Evolutionary conservation across 2,113 vertebrate species (phyloP).

Genomic region (Cololabis saira): DNA sequence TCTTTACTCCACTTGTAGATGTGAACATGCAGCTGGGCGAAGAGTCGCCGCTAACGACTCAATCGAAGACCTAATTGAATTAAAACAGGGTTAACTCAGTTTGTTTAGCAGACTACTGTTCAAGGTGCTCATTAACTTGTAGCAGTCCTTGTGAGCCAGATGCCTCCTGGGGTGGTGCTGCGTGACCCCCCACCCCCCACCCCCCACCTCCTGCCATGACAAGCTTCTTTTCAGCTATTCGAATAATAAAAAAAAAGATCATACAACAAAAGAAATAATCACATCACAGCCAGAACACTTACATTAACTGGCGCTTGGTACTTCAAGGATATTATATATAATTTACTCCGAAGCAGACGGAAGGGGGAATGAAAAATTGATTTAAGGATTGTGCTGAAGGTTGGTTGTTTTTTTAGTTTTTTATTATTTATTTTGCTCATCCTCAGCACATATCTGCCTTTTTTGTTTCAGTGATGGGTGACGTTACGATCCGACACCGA

Average conservation of each 20-base stretch:
- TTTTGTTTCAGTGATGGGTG: slow-evolving; percentile 38
- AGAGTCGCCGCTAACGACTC: slow-evolving; percentile 17
- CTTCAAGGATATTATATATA: slow-evolving; percentile 71
- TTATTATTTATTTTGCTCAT: slow-evolving; percentile 22
- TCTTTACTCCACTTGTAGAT: neutral
- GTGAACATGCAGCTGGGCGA: slow-evolving; percentile 2
- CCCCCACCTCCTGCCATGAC: slow-evolving; percentile 11
- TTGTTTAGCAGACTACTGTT: slow-evolving; percentile 57
- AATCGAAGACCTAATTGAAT: slow-evolving; percentile 52
- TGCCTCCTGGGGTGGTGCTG: slow-evolving; percentile 30
- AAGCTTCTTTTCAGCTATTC: slow-evolving; percentile 49
- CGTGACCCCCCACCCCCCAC: slow-evolving; percentile 14
- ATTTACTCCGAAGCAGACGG: slow-evolving; percentile 59
- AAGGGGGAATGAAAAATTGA: slow-evolving; percentile 61
- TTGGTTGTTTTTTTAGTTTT: slow-evolving; percentile 7
- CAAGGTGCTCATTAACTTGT: slow-evolving; percentile 59
- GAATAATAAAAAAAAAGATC: slow-evolving; percentile 60
- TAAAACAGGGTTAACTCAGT: slow-evolving; percentile 60
- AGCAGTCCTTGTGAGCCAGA: slow-evolving; percentile 17
- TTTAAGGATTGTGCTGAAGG: slow-evolving; percentile 40
- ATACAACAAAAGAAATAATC: slow-evolving; percentile 48
- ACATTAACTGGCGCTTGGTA: slow-evolving; percentile 56
- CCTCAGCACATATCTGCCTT: slow-evolving; percentile 44
- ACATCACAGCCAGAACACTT: slow-evolving; percentile 38
- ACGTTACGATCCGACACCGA: slow-evolving; percentile 16